Base-by-base conservation (phyloP, 2,888 invertebrate species). In the Sclerodermus sp. region DNA sequence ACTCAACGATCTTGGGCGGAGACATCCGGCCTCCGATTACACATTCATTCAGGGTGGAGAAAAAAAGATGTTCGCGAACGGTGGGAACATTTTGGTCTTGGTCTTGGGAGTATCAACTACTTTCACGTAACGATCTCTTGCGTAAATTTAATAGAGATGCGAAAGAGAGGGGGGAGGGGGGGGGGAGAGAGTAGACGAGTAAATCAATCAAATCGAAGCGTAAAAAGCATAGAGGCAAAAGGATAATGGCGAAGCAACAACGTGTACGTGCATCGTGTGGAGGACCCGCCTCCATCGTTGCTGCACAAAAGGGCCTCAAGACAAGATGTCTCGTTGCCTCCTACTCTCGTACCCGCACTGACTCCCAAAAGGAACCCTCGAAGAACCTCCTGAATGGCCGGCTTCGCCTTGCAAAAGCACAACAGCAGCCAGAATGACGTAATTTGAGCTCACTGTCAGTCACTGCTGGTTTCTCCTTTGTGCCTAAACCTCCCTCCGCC, bases 21-120 rank as follows among this genome's bases (percentile, higher is more conserved):
- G 64, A 77, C 77, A 77, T 77, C 77, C 77, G 77, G 77, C 73
- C 73, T 77, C 77, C 64, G 68, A 69, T 77, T 77, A 74, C 77
- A 63, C 60, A 74, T 76, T 77, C 74, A 71, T 53, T 54, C 51
- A 45, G 40, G 8, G 8, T 23, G 23, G 23, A 23, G 23, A 23
- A 23, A 23, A 23, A 23, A 23, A 23, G 8, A 23, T 5, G 4
- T 23, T 23, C 23, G 23, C 8, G 4, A 23, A 23, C 23, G 23
- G 23, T 23, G 23, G 23, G 23, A 23, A 23, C 23, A 8, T 23
- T 8, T 23, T 8, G 23, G 8, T n/a, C n/a, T n/a, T n/a, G n/a
- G n/a, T n/a, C n/a, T n/a, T n/a, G 8, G 23, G 8, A 23, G 8
- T 23, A 23, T 23, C 23, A 23, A 23, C 23, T 8, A 23, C 23